These are phyloP conservation scores for Physocephala rufipes DNA, from an alignment of 2,888 invertebrate genomes.

Conservation along the genomic window DNA sequence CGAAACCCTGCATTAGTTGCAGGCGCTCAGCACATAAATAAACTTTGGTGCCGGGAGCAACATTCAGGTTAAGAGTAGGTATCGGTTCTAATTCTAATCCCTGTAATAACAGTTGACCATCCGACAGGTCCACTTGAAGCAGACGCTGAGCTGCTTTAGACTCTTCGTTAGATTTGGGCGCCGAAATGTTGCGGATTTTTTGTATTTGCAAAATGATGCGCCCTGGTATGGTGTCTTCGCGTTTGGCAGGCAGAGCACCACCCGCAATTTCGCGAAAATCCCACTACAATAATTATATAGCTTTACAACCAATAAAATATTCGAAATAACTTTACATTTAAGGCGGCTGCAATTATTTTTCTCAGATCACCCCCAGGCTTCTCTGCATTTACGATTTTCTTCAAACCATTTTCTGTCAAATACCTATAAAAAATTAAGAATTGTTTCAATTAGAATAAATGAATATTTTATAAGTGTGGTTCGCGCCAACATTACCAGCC, in stretches of 20 bases:
- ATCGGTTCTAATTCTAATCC: slow-evolving; percentile 82
- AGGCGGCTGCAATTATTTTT: slow-evolving; percentile 72
- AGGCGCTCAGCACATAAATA: slow-evolving; percentile 69
- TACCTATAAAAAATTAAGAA: slow-evolving; percentile 70
- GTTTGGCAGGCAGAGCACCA: slow-evolving; percentile 75
- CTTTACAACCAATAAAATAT: slow-evolving; percentile 13
- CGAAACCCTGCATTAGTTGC: slow-evolving; percentile 75
- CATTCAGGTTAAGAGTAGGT: slow-evolving; percentile 77
- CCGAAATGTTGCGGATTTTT: slow-evolving; percentile 86
- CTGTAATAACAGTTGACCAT: slow-evolving; percentile 81
- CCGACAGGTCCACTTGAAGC: slow-evolving; percentile 84
- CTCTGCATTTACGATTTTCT: slow-evolving; percentile 72
- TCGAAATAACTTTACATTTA: slow-evolving; percentile 73
- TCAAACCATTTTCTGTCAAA: slow-evolving; percentile 76
- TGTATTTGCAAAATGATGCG: slow-evolving; percentile 86
- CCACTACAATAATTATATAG: slow-evolving; percentile 48
- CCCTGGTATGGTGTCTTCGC: slow-evolving; percentile 66
- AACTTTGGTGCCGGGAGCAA: slow-evolving; percentile 91
- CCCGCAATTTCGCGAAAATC: slow-evolving; percentile 86
- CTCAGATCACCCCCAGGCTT: slow-evolving; percentile 67
- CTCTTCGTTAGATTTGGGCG: slow-evolving; percentile 90
- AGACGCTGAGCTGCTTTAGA: slow-evolving; percentile 83
- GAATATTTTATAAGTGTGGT: slow-evolving; percentile 16
- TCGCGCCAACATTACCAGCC: slow-evolving; percentile 71
- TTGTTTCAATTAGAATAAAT: neutral